Base-by-base conservation (phyloP, 2,888 invertebrate species). In the Polylopha cassiicola region DNA sequence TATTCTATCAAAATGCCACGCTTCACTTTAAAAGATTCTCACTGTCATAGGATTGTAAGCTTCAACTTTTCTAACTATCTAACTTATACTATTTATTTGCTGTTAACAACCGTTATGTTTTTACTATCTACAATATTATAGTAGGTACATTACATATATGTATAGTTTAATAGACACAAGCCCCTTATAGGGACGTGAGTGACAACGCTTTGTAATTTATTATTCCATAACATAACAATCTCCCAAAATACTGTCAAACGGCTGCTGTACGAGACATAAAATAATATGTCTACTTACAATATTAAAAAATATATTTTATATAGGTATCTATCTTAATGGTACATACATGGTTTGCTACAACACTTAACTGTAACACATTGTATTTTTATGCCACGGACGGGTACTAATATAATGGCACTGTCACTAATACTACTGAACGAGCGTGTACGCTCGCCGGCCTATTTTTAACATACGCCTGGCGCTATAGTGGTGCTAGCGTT, bases 1-100 rank as follows among this genome's bases (percentile, higher is more conserved):
- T 63, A 68, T 20, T 46, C 58, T 69, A 67, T 53, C 51, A 55
- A 75, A 74, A 76, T 74, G 74, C 74, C 67, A 63, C 50, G 53
- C 61, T 62, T 61, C 53, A 55, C 55, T 61, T 60, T 61, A 63
- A 62, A 59, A 55, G 50, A 59, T 59, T 68, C 65, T 73, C 69
- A 72, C 69, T 69, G 61, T 57, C 50, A 44, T 55, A 57, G 58
- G 55, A 60, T 55, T 53, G 50, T 46, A 48, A 48, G 45, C 36
- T 42, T 36, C 43, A 47, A 48, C 36, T 20, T 30, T 37, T 11
- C 29, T 43, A 47, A 37, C 37, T 22, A 51, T 22, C 29, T 50
- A 51, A 37, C 48, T 30, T 47, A 46, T 46, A 49, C 45, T 50
- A 47, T 39, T 21, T 20, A 21, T 16, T 22, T 41, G 47, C 38